Percentiles rank a stretch among this genome's conserved stretches.
Conservation (phyloP, 2,888 invertebrate species). For the Tyria jacobaeae region DNA sequence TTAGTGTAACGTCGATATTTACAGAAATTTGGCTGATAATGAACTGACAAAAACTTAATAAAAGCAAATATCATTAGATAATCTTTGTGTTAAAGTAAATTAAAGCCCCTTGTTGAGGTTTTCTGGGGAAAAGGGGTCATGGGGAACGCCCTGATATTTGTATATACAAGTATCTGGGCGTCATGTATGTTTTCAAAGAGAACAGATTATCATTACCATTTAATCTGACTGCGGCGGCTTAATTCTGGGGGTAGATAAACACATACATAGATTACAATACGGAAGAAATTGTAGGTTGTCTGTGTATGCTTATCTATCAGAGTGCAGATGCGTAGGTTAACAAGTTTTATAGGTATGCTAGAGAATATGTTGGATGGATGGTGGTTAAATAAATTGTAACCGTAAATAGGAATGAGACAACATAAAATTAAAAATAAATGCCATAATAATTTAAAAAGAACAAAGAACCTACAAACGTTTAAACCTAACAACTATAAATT, state of each 20-base stretch:
- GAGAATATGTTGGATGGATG: not conserved
- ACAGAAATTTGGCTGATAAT: not conserved
- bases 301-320: no score
- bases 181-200: no score
- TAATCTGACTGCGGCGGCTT: constrained; percentile 1
- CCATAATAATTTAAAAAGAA: no score
- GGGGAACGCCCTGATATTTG: not conserved
- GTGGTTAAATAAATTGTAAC: no score
- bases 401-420: no score
- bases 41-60: not conserved
- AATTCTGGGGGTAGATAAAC: constrained; percentile 10
- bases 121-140: constrained; percentile 3
- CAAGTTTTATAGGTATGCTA: not conserved
- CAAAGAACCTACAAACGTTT: no score
- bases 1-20: not conserved
- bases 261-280: not conserved
- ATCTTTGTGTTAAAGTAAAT: not conserved
- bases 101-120: not conserved
- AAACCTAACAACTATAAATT: no score
- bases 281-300: not conserved
- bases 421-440: no score
- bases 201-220: constrained; percentile 1
- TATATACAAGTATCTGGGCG: no score
- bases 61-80: not conserved
- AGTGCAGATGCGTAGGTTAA: no score